Evolutionary conservation across 2,888 invertebrate species (phyloP), one percentile per base, ranked within the genome.

Genomic region (Leucoma salicis): DNA sequence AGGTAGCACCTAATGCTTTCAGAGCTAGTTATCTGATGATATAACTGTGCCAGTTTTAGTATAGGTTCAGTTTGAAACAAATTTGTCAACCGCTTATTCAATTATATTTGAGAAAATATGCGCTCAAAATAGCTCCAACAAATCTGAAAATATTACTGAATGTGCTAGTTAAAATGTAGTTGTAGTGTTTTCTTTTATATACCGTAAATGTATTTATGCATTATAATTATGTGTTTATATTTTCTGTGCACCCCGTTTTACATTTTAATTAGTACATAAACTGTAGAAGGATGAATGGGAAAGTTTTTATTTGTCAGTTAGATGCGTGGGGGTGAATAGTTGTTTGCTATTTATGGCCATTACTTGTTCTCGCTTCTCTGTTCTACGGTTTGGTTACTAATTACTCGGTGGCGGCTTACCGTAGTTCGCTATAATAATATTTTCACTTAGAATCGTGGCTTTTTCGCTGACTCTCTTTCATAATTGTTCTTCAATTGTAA

Each of bases 121-220:
- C n/a, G n/a, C 27, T 42, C n/a, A n/a, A 39, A 36, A 4, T 42
- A 39, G 39, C 31, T 49, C 33, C 33, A 42, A 29, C 46, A 68
- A 77, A 83, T 84, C 82, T 83, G 82, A 82, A 84, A 83, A 82
- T 83, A 70, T 82, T 82, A 82, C 81, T 66, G 74, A 78, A 80
- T 82, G 81, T 84, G 82, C 82, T 82, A 82, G 79, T 84, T 82
- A 74, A 82, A 83, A 80, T 82, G 82, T 84, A 80, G 80, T 66
- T 53, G 60, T 79, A 75, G 74, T 70, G 60, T 58, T 66, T 43
- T 1, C 7, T 13, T 50, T 62, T 60, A 41, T 64, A 49, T 59
- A 42, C 51, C 48, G 59, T 51, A 54, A 52, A 43, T 64, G 48
- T 71, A 71, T 78, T 27, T 73, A 69, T 72, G 66, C 66, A 61